Base-by-base conservation (phyloP, 2,888 invertebrate species). In the Hypena proboscidalis region DNA sequence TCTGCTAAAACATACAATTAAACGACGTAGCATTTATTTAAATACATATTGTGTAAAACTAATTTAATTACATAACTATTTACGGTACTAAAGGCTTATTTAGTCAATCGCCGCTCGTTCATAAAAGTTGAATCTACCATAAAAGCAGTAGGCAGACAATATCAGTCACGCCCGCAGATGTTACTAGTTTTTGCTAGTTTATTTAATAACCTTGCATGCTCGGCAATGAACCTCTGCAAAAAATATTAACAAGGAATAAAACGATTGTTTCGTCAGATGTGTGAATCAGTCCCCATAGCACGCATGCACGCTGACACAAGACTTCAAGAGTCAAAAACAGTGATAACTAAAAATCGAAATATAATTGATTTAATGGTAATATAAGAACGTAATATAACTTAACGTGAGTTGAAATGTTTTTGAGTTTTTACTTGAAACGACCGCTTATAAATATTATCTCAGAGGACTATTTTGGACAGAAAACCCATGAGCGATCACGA, bases 181-280 rank as follows among this genome's bases (percentile, higher is more conserved):
- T 74, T 70, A 68, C 60, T 52, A 61, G 63, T 68, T 60, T 65
- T 55, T 56, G 51, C n/a, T 53, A 53, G 32, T 65, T 72, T 69
- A 72, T 61, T 64, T 57, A 64, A 67, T 61, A 69, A 71, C 78
- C 77, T 78, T 76, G 77, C 59, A 42, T 48, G 49, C 63, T 71
- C 66, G 71, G 62, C 74, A 77, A 72, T 75, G 74, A 74, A 73
- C 72, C 70, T 66, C 66, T 39, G 54, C 57, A 63, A 59, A 60
- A 63, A 60, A 55, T 52, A 53, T 41, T 58, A 55, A 59, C 56
- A 51, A 63, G 53, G 60, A 46, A 56, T 52, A 46, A n/a, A n/a
- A 58, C 65, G 60, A 69, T 75, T 70, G 72, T 73, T 67, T 65
- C 50, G 58, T 58, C 36, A 19, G 17, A 45, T 48, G 43, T 41